Evolutionary conservation across 2,888 invertebrate species (phyloP).

Genomic region (Ypsolopha scabrella): DNA sequence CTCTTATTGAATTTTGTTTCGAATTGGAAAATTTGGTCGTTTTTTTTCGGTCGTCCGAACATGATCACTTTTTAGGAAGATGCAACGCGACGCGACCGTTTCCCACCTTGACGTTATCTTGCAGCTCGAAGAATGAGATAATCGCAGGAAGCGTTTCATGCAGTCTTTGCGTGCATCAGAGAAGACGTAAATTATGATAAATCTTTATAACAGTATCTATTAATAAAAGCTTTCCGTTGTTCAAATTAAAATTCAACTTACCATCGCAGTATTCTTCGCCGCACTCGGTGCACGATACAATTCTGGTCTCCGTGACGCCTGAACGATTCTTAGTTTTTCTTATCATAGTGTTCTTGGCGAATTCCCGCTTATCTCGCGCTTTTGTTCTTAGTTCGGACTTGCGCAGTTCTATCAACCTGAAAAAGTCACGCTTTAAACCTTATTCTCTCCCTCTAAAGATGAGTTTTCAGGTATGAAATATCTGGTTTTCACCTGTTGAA

Average conservation of each 20-base stretch:
- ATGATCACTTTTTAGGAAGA: neutral
- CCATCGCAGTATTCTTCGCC: constrained; percentile 89
- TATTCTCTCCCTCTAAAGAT: neutral
- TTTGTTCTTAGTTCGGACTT: constrained; percentile 82
- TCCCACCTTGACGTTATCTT: neutral
- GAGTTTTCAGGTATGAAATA: neutral
- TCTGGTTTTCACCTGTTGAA: constrained; percentile 75
- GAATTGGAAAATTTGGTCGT: neutral
- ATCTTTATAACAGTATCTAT: too few relatives aligned
- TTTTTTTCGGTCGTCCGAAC: neutral
- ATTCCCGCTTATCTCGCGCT: constrained; percentile 76
- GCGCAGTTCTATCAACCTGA: constrained; percentile 82
- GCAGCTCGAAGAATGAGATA: neutral
- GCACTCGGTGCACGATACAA: constrained; percentile 82
- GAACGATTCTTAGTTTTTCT: constrained; percentile 86
- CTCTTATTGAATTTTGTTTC: too few relatives aligned
- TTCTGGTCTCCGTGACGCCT: constrained; percentile 83
- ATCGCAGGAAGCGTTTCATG: too few relatives aligned
- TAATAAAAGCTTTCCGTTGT: neutral
- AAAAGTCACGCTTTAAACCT: constrained; percentile 18
- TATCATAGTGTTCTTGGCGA: constrained; percentile 74
- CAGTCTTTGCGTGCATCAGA: too few relatives aligned
- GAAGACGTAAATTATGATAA: too few relatives aligned
- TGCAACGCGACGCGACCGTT: neutral
- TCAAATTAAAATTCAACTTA: constrained; percentile 20